Percentiles rank a stretch among this genome's conserved stretches.
Evolutionary conservation across 53 echinoderm and acorn worm genomes (phyloP).

Genomic region (Mesocentrotus franciscanus): DNA sequence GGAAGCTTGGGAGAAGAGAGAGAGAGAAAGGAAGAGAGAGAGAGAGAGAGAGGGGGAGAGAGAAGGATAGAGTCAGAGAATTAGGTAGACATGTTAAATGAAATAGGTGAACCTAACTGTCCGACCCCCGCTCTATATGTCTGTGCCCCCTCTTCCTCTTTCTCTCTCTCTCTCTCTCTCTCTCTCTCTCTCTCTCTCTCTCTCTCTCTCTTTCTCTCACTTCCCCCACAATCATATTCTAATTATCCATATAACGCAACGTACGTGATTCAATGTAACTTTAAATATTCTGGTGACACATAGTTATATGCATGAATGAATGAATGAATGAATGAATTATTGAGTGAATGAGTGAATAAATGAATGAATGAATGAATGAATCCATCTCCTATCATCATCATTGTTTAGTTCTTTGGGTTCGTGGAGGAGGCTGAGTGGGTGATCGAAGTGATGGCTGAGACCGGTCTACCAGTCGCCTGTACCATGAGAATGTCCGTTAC

Average conservation of each 20-base stretch:
- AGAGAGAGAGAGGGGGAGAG: too few relatives aligned
- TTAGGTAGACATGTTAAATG: too few relatives aligned
- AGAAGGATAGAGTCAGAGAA: too few relatives aligned
- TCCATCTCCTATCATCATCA: not conserved
- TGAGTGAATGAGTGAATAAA: too few relatives aligned
- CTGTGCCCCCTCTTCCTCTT: not conserved
- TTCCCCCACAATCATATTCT: not conserved
- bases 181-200: not conserved
- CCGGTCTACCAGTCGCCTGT: conserved; percentile 69
- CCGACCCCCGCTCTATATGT: too few relatives aligned
- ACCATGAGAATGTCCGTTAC: conserved; percentile 73
- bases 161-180: not conserved
- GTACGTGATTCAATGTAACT: not conserved
- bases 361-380: too few relatives aligned
- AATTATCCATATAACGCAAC: too few relatives aligned
- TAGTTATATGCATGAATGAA: too few relatives aligned
- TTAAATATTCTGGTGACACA: not conserved
- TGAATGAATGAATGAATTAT: too few relatives aligned
- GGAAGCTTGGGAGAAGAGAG: not conserved
- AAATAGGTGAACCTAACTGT: not conserved
- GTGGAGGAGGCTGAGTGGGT: conserved; percentile 85
- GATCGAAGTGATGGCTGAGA: conserved; percentile 75
- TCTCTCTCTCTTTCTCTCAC: not conserved
- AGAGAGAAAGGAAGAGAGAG: too few relatives aligned
- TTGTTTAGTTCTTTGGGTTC: conserved; percentile 71